phyloP scores from a whole-genome alignment of 1,140 invertebrate species.

The Caenorhabditis latens region DNA sequence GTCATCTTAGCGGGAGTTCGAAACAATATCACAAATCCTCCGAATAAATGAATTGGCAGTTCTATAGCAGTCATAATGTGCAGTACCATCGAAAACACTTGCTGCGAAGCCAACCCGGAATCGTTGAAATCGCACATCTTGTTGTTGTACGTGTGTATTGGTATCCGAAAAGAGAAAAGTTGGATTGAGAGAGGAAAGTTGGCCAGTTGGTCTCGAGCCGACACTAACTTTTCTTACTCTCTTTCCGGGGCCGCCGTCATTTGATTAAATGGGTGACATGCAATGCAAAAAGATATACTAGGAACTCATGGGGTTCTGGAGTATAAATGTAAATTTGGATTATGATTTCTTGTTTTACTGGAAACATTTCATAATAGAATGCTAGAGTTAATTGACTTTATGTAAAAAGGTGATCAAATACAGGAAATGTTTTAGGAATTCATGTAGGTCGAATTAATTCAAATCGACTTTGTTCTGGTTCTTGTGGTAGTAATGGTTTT shows the following conservation, averaged over 20 bases:
- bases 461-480: no score
- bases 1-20: constrained; percentile 4
- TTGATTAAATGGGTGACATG: neutral
- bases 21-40: constrained; percentile 10
- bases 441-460: neutral
- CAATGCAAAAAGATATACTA: neutral
- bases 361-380: neutral
- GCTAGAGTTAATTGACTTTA: neutral
- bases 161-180: neutral
- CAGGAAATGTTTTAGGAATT: neutral
- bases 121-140: constrained; percentile 13
- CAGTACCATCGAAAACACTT: neutral
- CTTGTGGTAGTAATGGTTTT: no score
- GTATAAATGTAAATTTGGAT: neutral
- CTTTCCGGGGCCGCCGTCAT: neutral
- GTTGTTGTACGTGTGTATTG: neutral
- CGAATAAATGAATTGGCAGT: constrained; percentile 32
- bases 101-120: constrained; percentile 20
- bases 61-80: neutral
- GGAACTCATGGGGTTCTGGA: neutral
- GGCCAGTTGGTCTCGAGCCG: neutral
- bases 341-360: neutral
- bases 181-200: neutral
- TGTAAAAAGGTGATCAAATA: neutral
- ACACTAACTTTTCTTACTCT: neutral